phyloP scores from a whole-genome alignment of 2,797 vertebrate genomes.

The Ctenosaura bakeri region DNA sequence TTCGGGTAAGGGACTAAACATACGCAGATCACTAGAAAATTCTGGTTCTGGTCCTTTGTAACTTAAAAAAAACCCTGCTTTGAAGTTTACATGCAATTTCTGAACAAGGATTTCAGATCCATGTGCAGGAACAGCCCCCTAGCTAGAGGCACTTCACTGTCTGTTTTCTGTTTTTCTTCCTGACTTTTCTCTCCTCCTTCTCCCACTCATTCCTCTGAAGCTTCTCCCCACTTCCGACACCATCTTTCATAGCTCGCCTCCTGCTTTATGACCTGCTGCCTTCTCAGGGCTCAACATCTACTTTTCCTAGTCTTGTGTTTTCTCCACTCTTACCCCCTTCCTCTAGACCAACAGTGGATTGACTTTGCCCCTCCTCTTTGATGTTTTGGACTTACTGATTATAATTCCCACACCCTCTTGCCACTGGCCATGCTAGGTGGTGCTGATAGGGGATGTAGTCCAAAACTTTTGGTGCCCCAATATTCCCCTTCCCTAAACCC shows the following conservation, averaged over 20 bases:
- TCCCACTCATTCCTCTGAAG: background rate
- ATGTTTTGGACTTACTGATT: background rate
- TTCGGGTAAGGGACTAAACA: background rate
- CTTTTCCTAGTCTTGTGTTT: background rate
- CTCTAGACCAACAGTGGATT: background rate
- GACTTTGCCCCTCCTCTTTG: background rate
- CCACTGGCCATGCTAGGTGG: no score
- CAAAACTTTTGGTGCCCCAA: background rate
- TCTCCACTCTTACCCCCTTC: background rate
- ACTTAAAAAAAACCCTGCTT: background rate
- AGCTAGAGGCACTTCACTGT: background rate
- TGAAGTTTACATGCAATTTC: background rate
- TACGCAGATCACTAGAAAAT: background rate
- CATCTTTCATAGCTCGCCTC: no score
- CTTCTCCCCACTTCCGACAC: background rate
- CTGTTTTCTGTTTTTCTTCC: background rate
- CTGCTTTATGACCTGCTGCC: background rate
- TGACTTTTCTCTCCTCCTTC: background rate
- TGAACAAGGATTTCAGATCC: background rate
- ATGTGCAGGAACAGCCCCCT: background rate
- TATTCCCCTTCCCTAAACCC: background rate
- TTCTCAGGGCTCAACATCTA: background rate
- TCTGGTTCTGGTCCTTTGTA: background rate
- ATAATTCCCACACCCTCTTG: background rate
- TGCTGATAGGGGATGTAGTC: background rate